These are phyloP conservation scores for Zeugodacus cucurbitae DNA, from an alignment of 1,140 invertebrate genomes.

Conservation along the genomic window DNA sequence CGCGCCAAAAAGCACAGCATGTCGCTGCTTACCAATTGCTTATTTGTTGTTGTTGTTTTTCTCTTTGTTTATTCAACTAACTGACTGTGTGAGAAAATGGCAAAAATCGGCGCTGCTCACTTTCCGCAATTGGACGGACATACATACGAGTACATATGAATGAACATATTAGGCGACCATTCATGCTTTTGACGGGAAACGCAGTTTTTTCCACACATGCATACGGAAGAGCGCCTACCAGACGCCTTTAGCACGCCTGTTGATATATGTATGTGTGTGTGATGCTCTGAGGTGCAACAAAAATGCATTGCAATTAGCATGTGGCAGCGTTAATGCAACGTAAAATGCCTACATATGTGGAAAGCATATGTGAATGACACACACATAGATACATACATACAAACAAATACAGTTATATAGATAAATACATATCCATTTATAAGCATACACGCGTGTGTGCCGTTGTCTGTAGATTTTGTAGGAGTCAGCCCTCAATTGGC, in stretches of 20 bases:
- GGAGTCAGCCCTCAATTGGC: neutral
- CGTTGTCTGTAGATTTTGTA: neutral
- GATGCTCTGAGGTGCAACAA: neutral
- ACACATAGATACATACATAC: neutral
- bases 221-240: neutral
- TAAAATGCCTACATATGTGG: neutral
- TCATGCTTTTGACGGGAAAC: neutral
- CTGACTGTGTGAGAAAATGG: slow-evolving; percentile 3
- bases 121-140: neutral
- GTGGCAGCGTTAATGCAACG: neutral
- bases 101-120: neutral
- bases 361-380: neutral
- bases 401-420: neutral
- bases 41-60: neutral
- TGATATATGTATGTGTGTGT: neutral
- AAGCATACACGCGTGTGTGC: neutral
- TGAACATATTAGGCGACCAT: neutral
- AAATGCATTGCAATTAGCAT: neutral
- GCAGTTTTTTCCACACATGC: neutral
- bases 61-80: neutral
- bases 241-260: neutral
- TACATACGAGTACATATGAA: neutral
- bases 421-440: neutral
- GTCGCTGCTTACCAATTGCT: neutral
- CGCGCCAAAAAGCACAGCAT: slow-evolving; percentile 23